Percentiles rank a stretch among this genome's conserved stretches.
Evolutionary conservation across 2,113 vertebrate species (phyloP).

Genomic region (Phrynocephalus versicolor): DNA sequence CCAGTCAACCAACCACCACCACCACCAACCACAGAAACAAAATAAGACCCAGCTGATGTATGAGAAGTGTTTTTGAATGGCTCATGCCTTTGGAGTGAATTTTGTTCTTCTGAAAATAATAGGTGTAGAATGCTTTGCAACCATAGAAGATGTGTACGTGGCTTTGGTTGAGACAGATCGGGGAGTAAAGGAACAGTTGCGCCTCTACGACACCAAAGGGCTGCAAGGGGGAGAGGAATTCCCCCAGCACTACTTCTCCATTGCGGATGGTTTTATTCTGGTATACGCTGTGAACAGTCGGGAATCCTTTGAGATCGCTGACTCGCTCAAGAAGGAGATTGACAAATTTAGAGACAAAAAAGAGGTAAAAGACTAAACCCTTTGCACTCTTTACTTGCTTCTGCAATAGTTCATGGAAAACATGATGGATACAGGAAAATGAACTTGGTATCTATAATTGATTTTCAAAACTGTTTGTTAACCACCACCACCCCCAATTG

Average conservation of each 20-base stretch:
- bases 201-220: conserved; percentile 91
- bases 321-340: conserved; percentile 90
- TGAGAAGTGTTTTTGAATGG: neutral
- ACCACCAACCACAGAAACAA: neutral
- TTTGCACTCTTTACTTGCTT: neutral
- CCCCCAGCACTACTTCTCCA: conserved; percentile 90
- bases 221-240: conserved; percentile 85
- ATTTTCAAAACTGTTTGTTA: neutral
- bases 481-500: neutral
- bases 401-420: neutral
- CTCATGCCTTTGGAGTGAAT: neutral
- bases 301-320: conserved; percentile 88
- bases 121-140: conserved; percentile 86
- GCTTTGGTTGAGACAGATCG: conserved; percentile 91
- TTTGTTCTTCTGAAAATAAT: conserved; percentile 34
- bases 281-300: conserved; percentile 91
- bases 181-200: conserved; percentile 90
- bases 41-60: rapidly evolving
- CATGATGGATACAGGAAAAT: neutral
- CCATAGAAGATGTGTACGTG: conserved; percentile 91
- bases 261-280: conserved; percentile 89
- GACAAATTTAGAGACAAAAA: conserved; percentile 93
- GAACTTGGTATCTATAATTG: neutral
- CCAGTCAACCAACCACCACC: neutral
- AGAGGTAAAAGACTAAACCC: conserved; percentile 75